phyloP scores from a whole-genome alignment of 2,888 invertebrate species.

The Bellardia pandia region DNA sequence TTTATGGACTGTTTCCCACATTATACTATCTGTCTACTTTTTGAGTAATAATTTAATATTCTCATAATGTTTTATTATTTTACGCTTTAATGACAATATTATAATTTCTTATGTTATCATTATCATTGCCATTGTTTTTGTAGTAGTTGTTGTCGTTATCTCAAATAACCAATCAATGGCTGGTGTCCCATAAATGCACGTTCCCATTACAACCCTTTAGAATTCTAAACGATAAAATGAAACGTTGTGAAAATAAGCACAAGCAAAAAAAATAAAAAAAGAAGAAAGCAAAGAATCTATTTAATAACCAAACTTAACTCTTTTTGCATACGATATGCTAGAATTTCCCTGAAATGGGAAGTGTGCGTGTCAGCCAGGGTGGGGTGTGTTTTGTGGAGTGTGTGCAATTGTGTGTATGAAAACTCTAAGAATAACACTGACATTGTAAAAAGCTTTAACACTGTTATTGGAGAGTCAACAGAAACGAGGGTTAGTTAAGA shows the following conservation, averaged over 20 bases:
- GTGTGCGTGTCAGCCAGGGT: too few species aligned
- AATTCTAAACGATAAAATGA: conserved; percentile 41
- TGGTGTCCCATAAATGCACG: conserved; percentile 58
- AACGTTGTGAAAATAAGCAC: not conserved
- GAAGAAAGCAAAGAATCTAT: conserved; percentile 38
- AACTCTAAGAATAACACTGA: conserved; percentile 9
- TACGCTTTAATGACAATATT: conserved; percentile 64
- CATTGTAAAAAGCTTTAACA: not conserved
- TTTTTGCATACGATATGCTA: conserved; percentile 42
- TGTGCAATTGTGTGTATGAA: not conserved
- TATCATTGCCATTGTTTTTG: conserved; percentile 41
- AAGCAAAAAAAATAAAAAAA: too few species aligned
- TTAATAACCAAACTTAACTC: conserved; percentile 67
- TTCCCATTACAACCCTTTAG: conserved; percentile 64
- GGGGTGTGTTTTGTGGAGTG: not conserved
- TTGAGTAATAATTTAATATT: conserved; percentile 35
- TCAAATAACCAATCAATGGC: conserved; percentile 66
- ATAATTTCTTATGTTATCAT: conserved; percentile 61
- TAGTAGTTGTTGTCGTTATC: conserved; percentile 56
- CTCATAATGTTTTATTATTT: conserved; percentile 52
- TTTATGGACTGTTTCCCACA: not conserved
- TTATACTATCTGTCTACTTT: not conserved
- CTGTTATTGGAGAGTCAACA: not conserved
- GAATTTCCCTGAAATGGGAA: not conserved
- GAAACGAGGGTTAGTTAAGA: not conserved